phyloP scores from a whole-genome alignment of 1,140 invertebrate genomes.

The Thalassaphorura encarpata region DNA sequence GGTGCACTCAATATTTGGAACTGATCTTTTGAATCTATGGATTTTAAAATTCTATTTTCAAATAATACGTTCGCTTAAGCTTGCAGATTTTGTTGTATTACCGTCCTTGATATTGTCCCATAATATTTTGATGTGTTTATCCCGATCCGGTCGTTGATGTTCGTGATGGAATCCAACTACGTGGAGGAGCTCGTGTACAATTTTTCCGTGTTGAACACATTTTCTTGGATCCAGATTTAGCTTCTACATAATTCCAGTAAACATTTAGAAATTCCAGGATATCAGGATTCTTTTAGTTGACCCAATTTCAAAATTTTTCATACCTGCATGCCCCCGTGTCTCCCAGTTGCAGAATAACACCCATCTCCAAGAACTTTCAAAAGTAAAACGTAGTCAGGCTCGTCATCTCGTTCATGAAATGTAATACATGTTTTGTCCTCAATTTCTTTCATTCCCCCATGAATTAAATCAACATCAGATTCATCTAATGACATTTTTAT shows the following conservation, averaged over 20 bases:
- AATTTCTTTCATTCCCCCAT: conserved; percentile 1
- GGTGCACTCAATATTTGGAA: not conserved
- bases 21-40: not conserved
- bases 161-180: conserved; percentile 29
- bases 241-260: not conserved
- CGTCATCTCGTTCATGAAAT: not conserved
- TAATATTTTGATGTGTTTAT: conserved; percentile 19
- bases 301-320: not conserved
- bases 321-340: conserved; percentile 4
- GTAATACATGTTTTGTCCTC: conserved; percentile 4
- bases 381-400: conserved; percentile 4
- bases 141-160: conserved; percentile 26
- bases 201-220: conserved; percentile 15
- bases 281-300: not conserved
- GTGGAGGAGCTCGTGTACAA: conserved; percentile 26
- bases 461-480: not conserved
- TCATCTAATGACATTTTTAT: not conserved
- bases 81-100: not conserved
- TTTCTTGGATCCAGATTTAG: conserved; percentile 13
- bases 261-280: not conserved
- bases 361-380: not conserved
- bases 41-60: not conserved
- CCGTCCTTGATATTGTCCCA: conserved; percentile 15
- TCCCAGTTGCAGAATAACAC: conserved; percentile 1
- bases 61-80: not conserved